Percentiles rank a stretch among this genome's conserved stretches.
These are phyloP conservation scores for Poeciliopsis retropinna DNA, from an alignment of 2,113 vertebrate species.

Conservation along the genomic window DNA sequence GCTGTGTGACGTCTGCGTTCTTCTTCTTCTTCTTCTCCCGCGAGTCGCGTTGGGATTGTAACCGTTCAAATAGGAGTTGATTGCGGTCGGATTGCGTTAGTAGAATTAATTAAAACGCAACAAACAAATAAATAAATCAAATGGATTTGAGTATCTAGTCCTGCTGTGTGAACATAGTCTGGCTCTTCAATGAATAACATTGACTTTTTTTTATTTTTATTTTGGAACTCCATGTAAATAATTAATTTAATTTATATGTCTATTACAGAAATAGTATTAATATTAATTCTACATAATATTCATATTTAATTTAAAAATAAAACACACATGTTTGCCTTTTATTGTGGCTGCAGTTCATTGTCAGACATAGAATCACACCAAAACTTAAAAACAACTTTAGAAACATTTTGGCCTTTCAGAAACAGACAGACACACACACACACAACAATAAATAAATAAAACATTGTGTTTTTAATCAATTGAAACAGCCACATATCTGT, in stretches of 20 bases:
- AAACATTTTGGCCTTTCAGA: conserved; percentile 41
- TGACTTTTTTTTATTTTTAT: not conserved
- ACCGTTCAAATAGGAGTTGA: too few relatives aligned
- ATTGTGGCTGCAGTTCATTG: not conserved
- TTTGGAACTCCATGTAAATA: conserved; percentile 29
- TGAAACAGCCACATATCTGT: too few relatives aligned
- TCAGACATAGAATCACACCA: not conserved
- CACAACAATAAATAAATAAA: too few relatives aligned
- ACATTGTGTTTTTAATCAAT: not conserved
- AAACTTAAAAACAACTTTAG: conserved; percentile 39
- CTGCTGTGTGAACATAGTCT: too few relatives aligned
- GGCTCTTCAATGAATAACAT: not conserved
- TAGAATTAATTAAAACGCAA: too few relatives aligned
- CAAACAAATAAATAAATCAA: too few relatives aligned
- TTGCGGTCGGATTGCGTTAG: too few relatives aligned
- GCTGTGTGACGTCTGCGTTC: too few relatives aligned
- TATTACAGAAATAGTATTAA: conserved; percentile 75
- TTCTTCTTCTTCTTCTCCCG: too few relatives aligned
- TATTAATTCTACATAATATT: conserved; percentile 43
- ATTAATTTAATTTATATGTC: conserved; percentile 76
- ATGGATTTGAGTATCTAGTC: too few relatives aligned
- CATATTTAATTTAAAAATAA: not conserved
- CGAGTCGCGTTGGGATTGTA: too few relatives aligned
- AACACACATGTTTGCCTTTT: not conserved
- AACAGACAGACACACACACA: conserved; percentile 25